Base-by-base conservation (phyloP, 2,113 vertebrate genomes). In the Solea solea region DNA sequence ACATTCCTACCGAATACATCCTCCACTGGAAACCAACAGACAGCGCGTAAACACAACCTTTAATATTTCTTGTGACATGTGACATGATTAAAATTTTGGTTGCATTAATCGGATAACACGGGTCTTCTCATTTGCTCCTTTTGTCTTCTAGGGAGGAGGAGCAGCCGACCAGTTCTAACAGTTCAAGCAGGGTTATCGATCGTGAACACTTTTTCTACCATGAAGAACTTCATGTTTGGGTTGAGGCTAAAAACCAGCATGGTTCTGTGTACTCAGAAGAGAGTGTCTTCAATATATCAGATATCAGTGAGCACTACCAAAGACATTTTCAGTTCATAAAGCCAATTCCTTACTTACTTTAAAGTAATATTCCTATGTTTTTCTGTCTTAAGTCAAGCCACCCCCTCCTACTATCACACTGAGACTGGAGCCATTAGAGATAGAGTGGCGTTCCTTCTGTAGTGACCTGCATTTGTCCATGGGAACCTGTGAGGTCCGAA, bases 171-270 rank as follows among this genome's bases (percentile, higher is more conserved):
- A 58, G 0, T 8, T 56, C 14, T 5, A 60, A 4, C 21, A 58
- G 21, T 27, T 41, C 2, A 1, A 69, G 4, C 10, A 60, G 42
- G 0, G 0, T 53, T 1, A 90, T 93, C 53, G 0, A 0, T 2
- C 90, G 88, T 21, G 0, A 34, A 9, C 0, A 66, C 0, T 87
- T 74, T 55, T 0, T 0, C 9, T 65, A 25, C 3, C 21, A 62
- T 12, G 69, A 7, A 45, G 1, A 72, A 3, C 72, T 93, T 51
- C 6, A 0, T 25, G 89, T 93, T 75, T 93, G 91, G 92, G 83
- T 92, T 15, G 51, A 69, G 44, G 81, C 84, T 7, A 1, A 39
- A 21, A 86, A 82, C 61, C 58, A 72, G 49, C 0, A 82, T 0
- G 85, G 85, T 40, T 74, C 42, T 55, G 57, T 7, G 21, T 66